Conservation (phyloP, 2,888 invertebrate genomes). For the Auanema sp. region DNA sequence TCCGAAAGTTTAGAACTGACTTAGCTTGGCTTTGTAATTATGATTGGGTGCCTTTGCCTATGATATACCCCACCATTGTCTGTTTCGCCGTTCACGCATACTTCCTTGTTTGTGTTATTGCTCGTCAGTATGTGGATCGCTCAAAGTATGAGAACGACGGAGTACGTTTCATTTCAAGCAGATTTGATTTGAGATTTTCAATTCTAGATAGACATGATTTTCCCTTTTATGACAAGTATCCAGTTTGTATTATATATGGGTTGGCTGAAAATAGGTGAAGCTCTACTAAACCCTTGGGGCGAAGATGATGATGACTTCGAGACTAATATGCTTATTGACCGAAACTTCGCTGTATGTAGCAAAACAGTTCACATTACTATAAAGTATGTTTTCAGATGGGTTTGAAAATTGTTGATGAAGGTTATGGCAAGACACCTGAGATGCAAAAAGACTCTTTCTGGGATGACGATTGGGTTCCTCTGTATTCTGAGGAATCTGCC, state of each 20-base stretch:
- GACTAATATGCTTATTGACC: constrained; percentile 50
- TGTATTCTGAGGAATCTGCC: constrained; percentile 42
- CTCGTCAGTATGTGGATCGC: constrained; percentile 43
- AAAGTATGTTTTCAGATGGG: constrained; percentile 37
- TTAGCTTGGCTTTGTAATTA: constrained; percentile 57
- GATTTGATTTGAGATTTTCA: background rate
- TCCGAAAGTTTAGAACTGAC: constrained; percentile 53
- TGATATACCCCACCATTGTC: constrained; percentile 61
- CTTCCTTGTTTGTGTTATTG: constrained; percentile 46
- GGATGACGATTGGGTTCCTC: constrained; percentile 50
- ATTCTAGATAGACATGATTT: constrained; percentile 42
- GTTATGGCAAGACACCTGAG: constrained; percentile 44
- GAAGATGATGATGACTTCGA: constrained; percentile 56
- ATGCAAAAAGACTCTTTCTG: constrained; percentile 47
- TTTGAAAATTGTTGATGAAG: constrained; percentile 51
- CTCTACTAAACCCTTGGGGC: constrained; percentile 58
- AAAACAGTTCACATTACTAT: background rate
- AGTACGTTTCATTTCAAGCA: constrained; percentile 14
- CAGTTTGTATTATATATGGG: constrained; percentile 55
- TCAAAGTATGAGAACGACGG: constrained; percentile 26
- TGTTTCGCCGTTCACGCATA: constrained; percentile 56
- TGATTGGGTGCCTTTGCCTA: constrained; percentile 62
- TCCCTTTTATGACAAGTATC: constrained; percentile 54
- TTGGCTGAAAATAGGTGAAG: constrained; percentile 56
- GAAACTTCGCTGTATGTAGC: constrained; percentile 41